Percentiles rank a stretch among this genome's conserved stretches.
Evolutionary conservation across 1,140 invertebrate genomes (phyloP).

Genomic region (Bilobella aurantiaca): DNA sequence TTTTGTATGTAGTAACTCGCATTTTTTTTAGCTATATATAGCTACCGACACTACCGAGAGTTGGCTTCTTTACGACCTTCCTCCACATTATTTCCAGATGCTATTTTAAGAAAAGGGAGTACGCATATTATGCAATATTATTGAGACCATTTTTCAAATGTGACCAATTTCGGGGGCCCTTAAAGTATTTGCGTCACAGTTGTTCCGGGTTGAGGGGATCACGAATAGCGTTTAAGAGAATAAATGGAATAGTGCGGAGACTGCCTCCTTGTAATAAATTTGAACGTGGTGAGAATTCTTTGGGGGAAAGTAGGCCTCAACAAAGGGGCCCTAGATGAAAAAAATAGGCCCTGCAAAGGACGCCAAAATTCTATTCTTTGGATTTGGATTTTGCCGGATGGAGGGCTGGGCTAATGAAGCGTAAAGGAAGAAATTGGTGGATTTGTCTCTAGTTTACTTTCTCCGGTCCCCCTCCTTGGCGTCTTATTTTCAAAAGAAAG

Average conservation of each 20-base stretch:
- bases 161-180: background rate
- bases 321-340: no score
- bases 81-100: no score
- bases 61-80: no score
- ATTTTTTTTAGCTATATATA: no score
- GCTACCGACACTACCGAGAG: no score
- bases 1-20: no score
- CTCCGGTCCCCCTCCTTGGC: background rate
- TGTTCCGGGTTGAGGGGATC: conserved; percentile 5
- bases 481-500: background rate
- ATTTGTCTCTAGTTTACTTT: conserved; percentile 19
- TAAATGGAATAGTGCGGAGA: conserved; percentile 23
- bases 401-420: conserved; percentile 20
- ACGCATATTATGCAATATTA: no score
- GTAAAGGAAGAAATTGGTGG: conserved; percentile 23
- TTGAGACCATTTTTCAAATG: background rate
- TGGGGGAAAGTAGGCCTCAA: background rate
- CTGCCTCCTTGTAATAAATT: conserved; percentile 31
- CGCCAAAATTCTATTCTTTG: background rate
- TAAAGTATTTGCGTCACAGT: background rate
- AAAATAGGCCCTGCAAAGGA: background rate
- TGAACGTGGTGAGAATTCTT: conserved; percentile 29
- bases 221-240: conserved; percentile 9
- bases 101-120: no score
- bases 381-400: background rate